Evolutionary conservation across 2,113 vertebrate genomes (phyloP).

Genomic region (Catharus fuscescens): DNA sequence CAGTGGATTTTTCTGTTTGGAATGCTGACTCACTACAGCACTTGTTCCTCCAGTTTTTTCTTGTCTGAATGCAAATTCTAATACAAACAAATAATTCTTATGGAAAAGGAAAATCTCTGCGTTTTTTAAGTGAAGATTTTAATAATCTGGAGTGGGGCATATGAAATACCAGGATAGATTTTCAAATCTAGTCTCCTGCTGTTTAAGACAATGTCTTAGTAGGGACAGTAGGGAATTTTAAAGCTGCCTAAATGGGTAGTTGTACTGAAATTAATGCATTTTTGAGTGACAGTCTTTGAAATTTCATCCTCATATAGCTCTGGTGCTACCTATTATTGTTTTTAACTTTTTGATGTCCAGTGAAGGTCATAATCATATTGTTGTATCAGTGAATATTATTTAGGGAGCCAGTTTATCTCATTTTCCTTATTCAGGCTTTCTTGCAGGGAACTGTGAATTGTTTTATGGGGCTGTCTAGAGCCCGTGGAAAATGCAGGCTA

Average conservation of each 20-base stretch:
- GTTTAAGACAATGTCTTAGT: neutral
- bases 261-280: neutral
- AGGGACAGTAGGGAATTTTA: neutral
- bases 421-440: neutral
- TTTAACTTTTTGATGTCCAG: neutral
- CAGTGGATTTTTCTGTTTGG: neutral
- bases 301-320: neutral
- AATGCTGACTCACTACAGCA: neutral
- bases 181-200: neutral
- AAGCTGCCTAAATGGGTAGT: neutral
- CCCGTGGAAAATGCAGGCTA: neutral
- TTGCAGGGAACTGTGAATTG: neutral
- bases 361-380: neutral
- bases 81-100: neutral
- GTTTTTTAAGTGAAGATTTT: neutral
- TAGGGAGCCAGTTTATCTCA: neutral
- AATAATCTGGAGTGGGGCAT: neutral
- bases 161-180: neutral
- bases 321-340: neutral
- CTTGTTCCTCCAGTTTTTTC: neutral
- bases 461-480: neutral
- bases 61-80: neutral
- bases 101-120: neutral
- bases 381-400: neutral
- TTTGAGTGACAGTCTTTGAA: neutral